These are phyloP conservation scores for Hemiscyllium ocellatum DNA, from an alignment of 2,113 vertebrate genomes.

Conservation along the genomic window DNA sequence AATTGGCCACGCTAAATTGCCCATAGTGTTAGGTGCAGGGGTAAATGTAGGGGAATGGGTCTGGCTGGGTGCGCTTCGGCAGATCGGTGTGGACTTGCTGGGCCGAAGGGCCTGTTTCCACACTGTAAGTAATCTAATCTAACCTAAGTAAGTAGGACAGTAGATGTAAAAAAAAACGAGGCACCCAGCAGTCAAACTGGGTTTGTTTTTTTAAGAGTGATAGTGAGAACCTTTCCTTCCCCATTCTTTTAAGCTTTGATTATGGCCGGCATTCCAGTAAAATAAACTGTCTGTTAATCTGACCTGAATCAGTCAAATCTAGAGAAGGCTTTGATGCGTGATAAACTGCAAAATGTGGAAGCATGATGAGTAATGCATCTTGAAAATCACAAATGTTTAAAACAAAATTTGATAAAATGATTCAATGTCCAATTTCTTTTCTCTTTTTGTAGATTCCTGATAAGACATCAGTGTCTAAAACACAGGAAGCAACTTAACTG, in stretches of 20 bases:
- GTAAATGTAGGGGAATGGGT: no score
- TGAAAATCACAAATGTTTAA: not conserved
- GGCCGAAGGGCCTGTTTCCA: no score
- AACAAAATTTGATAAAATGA: not conserved
- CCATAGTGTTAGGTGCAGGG: no score
- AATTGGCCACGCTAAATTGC: no score
- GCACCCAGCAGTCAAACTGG: no score
- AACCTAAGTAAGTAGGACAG: no score
- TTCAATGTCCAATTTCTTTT: not conserved
- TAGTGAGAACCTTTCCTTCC: not conserved
- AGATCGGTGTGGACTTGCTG: no score
- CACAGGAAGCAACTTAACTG: not conserved
- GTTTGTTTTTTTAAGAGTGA: not conserved
- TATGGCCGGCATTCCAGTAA: not conserved
- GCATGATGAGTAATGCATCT: not conserved
- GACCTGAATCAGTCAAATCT: slow-evolving; percentile 1
- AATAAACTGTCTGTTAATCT: slow-evolving; percentile 3
- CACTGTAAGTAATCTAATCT: no score
- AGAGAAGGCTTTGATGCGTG: not conserved
- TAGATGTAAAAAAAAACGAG: no score
- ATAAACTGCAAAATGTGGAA: not conserved
- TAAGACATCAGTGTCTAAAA: not conserved
- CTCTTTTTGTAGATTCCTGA: not conserved
- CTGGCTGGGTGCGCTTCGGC: no score
- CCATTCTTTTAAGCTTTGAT: not conserved